Percentiles rank a stretch among this genome's conserved stretches.
These are phyloP conservation scores for Hydropotes inermis DNA, from an alignment of 2,113 vertebrate species.

Conservation along the genomic window DNA sequence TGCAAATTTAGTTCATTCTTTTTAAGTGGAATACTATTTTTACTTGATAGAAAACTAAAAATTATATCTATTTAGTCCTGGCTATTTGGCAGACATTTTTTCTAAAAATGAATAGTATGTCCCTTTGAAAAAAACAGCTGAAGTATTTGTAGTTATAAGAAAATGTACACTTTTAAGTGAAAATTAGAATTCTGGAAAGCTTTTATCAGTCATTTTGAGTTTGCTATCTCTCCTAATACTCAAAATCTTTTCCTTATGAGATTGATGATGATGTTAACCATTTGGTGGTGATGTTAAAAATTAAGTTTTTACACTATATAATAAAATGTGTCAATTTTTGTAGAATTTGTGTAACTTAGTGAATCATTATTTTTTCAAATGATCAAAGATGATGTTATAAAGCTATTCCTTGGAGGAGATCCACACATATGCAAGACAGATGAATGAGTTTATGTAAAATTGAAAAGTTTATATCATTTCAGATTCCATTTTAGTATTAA, in stretches of 20 bases:
- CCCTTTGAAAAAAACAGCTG: background rate
- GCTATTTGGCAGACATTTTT: background rate
- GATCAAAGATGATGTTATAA: background rate
- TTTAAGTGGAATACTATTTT: background rate
- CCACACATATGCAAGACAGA: background rate
- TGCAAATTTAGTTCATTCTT: background rate
- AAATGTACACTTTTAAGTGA: background rate
- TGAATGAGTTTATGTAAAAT: background rate
- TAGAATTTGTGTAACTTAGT: background rate
- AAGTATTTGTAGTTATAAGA: background rate
- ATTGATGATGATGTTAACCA: background rate
- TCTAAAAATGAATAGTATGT: background rate
- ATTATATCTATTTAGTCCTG: background rate
- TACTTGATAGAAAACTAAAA: background rate
- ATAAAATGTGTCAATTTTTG: background rate
- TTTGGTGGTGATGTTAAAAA: background rate
- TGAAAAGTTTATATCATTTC: background rate
- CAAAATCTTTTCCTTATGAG: background rate
- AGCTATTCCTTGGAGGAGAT: background rate
- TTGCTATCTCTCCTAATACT: background rate
- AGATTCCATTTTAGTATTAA: background rate
- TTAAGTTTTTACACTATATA: background rate
- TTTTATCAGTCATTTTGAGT: background rate
- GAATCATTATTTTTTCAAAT: background rate
- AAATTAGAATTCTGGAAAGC: background rate